Base-by-base conservation (phyloP, 2,888 invertebrate genomes). In the Alcis repandata region DNA sequence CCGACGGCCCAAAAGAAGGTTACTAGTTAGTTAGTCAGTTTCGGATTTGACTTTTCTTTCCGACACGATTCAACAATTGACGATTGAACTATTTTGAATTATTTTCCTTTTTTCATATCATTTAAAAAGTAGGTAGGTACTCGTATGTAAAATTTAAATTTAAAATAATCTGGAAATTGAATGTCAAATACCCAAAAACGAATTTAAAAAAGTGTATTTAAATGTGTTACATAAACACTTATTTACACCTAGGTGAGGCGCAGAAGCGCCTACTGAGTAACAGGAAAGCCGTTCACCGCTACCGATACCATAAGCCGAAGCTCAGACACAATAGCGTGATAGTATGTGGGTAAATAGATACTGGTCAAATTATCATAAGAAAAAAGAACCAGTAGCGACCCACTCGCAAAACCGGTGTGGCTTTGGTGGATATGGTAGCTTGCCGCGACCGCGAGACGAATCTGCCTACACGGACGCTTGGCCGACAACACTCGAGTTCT, bases 341-440 rank as follows among this genome's bases (percentile, higher is more conserved):
- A 62, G 56, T 63, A 78, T 80, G 81, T 82, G 84, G 85, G 79
- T 79, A 78, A 66, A 83, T 80, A 80, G 72, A 76, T 76, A 80
- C 82, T 83, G 80, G 80, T 83, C 79, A 78, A 79, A 88, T 89
- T 86, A 83, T 77, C 88, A 88, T 88, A 87, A 75, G 83, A 85
- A 88, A 87, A 62, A 85, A 82, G 82, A 87, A 83, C 82, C 79
- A 82, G 84, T 82, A 79, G 85, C 91, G 79, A 82, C 92, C 92
- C 91, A 91, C 92, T 89, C 90, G 79, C 78, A 84, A 90, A n/a
- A 92, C 92, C 91, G 91, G 91, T 91, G 91, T 87, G 87, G 84
- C 86, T 83, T 82, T 83, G 83, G 83, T 83, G 86, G 84, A 92
- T 92, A 92, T 91, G 92, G 91, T 89, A 91, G 89, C 89, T 90